Evolutionary conservation across 2,113 vertebrate species (phyloP), one percentile per base, ranked within the genome.

Genomic region (Sinosuthora webbiana): DNA sequence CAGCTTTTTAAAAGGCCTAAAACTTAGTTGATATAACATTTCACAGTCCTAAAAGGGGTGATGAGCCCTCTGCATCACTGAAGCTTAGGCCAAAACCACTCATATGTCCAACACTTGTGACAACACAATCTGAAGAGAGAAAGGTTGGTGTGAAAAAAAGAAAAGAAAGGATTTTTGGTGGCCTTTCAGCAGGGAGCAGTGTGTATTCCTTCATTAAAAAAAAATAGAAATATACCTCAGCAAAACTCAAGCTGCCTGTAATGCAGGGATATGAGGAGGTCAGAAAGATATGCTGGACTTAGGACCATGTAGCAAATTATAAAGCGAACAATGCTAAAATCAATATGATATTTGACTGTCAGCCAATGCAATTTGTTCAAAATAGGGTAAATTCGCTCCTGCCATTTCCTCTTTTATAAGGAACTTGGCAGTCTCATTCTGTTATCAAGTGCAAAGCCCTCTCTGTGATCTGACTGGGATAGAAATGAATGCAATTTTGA

Each of bases 321-420:
- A 84, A 95, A 95, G 45, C 81, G 53, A 93, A 62, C 30, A 89
- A 27, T 86, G 81, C 49, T 91, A 93, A 94, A 96, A 96, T 96
- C 93, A 94, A 95, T 97, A 94, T 82, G 69, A 95, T 93, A 97
- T 96, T 91, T 97, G 96, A 97, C 83, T 91, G 82, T 67, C 89
- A 94, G 90, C 93, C 94, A 95, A 95, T 87, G 79, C 21, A 97
- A 94, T 95, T 95, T 97, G 81, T 93, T 93, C 93, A 95, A 93
- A 96, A 93, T 79, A 73, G 31, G 90, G 92, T 94, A 95, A 96
- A 95, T 90, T 75, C 71, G 70, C 73, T 90, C 69, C 45, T 89
- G 47, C 68, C 28, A 77, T 93, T 97, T 96, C 93, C 95, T 91
- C 44, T 53, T 95, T 87, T 94, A 70, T 70, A 97, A 94, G 57